Evolutionary conservation across 2,888 invertebrate species (phyloP).

Genomic region (Xestia rhomboidea): DNA sequence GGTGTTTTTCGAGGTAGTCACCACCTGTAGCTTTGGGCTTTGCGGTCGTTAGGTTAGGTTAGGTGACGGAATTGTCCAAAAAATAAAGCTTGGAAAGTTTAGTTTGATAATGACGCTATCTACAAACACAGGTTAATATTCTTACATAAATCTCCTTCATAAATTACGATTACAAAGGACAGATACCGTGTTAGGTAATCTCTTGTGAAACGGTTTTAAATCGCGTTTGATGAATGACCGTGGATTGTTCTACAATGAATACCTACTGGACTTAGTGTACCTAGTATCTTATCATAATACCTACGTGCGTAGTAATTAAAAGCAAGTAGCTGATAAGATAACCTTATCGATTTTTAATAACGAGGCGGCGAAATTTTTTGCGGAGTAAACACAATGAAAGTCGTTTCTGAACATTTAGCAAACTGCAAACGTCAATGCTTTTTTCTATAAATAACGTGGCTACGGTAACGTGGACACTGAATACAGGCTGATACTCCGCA

Average conservation of each 20-base stretch:
- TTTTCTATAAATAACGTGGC: background rate
- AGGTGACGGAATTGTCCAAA: background rate
- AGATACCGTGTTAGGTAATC: slow-evolving; percentile 9
- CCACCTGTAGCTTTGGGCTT: background rate
- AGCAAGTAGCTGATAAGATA: slow-evolving; percentile 14
- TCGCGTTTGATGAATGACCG: background rate
- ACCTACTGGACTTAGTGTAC: slow-evolving; percentile 19
- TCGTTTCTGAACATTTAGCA: background rate
- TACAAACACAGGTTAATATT: background rate
- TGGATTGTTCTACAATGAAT: slow-evolving; percentile 28
- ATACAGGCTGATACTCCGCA: background rate
- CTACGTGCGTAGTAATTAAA: background rate
- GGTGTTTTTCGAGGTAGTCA: background rate
- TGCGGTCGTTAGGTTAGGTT: background rate
- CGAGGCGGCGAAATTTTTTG: background rate
- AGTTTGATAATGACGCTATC: background rate
- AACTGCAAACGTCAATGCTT: background rate
- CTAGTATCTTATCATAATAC: slow-evolving; percentile 38
- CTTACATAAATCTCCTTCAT: slow-evolving; percentile 8
- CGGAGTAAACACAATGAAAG: background rate
- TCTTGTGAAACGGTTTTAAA: background rate
- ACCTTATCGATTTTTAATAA: slow-evolving; percentile 32
- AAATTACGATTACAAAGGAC: slow-evolving; percentile 13
- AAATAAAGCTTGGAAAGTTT: background rate
- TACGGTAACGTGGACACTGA: background rate